These are phyloP conservation scores for Erebia epiphron DNA, from an alignment of 2,888 invertebrate genomes.

Conservation along the genomic window DNA sequence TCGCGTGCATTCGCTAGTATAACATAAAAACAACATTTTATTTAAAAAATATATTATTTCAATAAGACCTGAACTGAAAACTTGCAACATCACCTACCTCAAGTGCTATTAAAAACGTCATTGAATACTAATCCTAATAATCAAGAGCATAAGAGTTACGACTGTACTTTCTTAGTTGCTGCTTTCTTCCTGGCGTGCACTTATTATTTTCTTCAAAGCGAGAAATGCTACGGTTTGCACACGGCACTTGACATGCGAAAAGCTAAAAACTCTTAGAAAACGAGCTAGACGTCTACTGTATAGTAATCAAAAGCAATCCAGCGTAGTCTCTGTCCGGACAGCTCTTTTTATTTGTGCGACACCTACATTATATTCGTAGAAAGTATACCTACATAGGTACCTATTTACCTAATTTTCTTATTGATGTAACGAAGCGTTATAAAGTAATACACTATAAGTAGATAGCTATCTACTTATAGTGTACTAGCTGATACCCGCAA, in stretches of 20 bases:
- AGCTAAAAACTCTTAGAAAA: conserved; percentile 36
- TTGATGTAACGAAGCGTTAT: neutral
- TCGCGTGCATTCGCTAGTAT: no score
- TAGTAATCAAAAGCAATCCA: conserved; percentile 33
- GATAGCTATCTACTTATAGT: no score
- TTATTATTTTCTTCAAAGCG: conserved; percentile 36
- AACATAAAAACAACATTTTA: neutral
- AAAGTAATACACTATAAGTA: neutral
- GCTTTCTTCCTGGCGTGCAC: conserved; percentile 17
- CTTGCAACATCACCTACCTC: neutral
- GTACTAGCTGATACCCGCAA: no score
- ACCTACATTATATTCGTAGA: neutral
- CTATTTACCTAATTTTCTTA: neutral
- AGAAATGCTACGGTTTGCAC: conserved; percentile 25
- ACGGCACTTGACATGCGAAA: conserved; percentile 34
- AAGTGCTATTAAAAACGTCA: conserved; percentile 11
- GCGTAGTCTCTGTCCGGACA: neutral
- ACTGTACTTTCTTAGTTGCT: conserved; percentile 6
- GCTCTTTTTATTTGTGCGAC: neutral
- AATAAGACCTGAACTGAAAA: neutral
- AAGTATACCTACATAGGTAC: neutral
- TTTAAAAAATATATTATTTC: neutral
- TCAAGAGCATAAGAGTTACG: conserved; percentile 3
- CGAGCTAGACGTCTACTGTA: conserved; percentile 27
- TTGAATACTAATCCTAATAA: conserved; percentile 10